Conservation (phyloP, 1,140 invertebrate species). For the Hydropsyche tenuis region DNA sequence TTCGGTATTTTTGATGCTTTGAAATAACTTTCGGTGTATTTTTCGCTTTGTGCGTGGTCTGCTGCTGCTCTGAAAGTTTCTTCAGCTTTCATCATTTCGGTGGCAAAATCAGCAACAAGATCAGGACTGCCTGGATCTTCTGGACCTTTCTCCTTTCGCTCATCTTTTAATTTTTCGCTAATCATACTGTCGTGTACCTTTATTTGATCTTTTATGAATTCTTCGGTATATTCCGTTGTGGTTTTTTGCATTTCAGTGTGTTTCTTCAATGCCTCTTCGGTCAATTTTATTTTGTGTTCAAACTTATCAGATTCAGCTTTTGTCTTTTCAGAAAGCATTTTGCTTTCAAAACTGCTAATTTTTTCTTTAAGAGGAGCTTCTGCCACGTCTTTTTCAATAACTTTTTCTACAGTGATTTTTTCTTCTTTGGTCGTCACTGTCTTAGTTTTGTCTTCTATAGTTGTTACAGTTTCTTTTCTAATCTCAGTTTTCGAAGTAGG, state of each 20-base stretch:
- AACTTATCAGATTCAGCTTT: conserved; percentile 55
- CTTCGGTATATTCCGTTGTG: conserved; percentile 61
- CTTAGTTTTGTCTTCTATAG: conserved; percentile 37
- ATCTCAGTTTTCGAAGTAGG: conserved; percentile 43
- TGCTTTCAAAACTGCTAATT: conserved; percentile 60
- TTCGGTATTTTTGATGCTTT: conserved; percentile 54
- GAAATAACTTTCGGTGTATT: conserved; percentile 63
- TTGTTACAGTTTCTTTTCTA: conserved; percentile 42
- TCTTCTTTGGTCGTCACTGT: conserved; percentile 43
- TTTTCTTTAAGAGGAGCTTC: conserved; percentile 60
- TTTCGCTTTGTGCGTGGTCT: conserved; percentile 61
- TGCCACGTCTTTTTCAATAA: conserved; percentile 57
- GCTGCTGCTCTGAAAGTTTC: conserved; percentile 57
- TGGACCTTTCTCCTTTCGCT: conserved; percentile 8
- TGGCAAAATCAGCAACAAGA: conserved; percentile 45
- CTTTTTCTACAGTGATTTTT: conserved; percentile 53
- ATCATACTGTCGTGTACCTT: conserved; percentile 34
- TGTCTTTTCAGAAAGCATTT: conserved; percentile 58
- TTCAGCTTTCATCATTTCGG: conserved; percentile 53
- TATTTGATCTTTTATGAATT: conserved; percentile 60
- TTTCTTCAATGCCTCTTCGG: conserved; percentile 62
- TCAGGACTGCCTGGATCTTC: conserved; percentile 45
- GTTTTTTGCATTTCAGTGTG: conserved; percentile 61
- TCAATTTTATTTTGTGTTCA: conserved; percentile 58
- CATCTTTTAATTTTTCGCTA: conserved; percentile 28